Conservation (phyloP, 2,888 invertebrate species). For the Torymus aiolomorphi region DNA sequence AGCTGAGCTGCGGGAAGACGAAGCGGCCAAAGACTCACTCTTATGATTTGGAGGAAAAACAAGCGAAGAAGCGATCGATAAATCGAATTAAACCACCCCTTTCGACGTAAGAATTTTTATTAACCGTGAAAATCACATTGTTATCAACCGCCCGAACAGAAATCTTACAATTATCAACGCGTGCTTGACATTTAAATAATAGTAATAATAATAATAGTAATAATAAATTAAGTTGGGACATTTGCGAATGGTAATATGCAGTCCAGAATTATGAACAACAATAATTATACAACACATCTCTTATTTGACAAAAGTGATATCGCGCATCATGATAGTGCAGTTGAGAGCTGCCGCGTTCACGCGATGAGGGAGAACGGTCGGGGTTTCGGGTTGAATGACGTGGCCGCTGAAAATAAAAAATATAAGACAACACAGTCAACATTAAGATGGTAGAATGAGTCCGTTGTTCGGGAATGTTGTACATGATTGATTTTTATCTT, state of each 20-base stretch:
- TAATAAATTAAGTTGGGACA: too few relatives aligned
- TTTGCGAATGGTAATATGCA: too few relatives aligned
- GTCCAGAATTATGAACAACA: slow-evolving; percentile 4
- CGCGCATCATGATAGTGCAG: slow-evolving; percentile 62
- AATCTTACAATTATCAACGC: slow-evolving; percentile 25
- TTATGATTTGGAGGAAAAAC: background rate
- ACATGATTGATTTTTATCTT: slow-evolving; percentile 1
- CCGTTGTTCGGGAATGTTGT: background rate
- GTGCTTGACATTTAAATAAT: slow-evolving; percentile 50
- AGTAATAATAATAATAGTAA: too few relatives aligned
- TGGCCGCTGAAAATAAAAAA: slow-evolving; percentile 79
- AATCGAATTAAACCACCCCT: background rate
- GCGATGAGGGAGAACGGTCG: slow-evolving; percentile 79
- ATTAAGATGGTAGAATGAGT: slow-evolving; percentile 38
- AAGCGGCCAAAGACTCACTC: slow-evolving; percentile 49
- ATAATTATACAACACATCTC: slow-evolving; percentile 38
- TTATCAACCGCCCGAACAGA: slow-evolving; percentile 43
- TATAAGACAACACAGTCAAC: slow-evolving; percentile 51
- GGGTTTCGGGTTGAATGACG: slow-evolving; percentile 80
- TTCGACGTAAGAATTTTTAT: slow-evolving; percentile 47
- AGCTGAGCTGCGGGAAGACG: slow-evolving; percentile 16
- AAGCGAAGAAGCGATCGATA: slow-evolving; percentile 42
- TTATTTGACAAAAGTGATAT: slow-evolving; percentile 54
- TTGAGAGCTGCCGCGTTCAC: slow-evolving; percentile 75
- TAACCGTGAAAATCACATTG: slow-evolving; percentile 48